Base-by-base conservation (phyloP, 2,797 vertebrate species). In the Dryobates pubescens region DNA sequence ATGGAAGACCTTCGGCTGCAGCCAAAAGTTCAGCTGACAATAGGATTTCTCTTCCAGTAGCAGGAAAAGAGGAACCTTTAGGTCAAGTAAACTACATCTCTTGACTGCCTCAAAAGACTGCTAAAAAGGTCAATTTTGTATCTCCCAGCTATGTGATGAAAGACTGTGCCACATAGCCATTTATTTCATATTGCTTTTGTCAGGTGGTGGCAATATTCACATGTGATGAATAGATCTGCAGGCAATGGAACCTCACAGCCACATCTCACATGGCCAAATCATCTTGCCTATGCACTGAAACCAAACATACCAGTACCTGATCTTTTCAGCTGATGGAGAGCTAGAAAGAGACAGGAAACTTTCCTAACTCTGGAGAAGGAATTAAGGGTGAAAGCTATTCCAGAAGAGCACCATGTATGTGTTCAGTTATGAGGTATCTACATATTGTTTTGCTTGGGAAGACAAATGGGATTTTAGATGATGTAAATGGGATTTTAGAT, bases 61-160 rank as follows among this genome's bases (percentile, higher is more conserved):
- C 70, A 91, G 76, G 56, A 87, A 90, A 72, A 91, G 61, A 83
- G 32, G 85, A 88, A 88, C 76, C 85, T 93, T 88, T 76, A 93
- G 54, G 34, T 94, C 94, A 95, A 95, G 63, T 53, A 79, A 88
- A 91, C 61, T 82, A 41, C 89, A 93, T 75, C 63, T 89, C 77
- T 70, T 7, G 3, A 69, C 59, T 78, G 91, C 89, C 91, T 91
- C 67, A 61, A 56, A 82, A 92, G 76, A 29, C 77, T 73, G 83
- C 77, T 89, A 67, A 67, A 92, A 94, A 95, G 94, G 92, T 96
- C 90, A 94, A 86, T 91, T 92, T 70, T 70, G 8, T 82, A 36
- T 75, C 89, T 92, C 81, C 59, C 78, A 61, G 88, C 80, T 49
- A 53, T 6, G 73, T 32, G 91, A 94, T 81, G 85, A 92, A 81